Base-by-base conservation (phyloP, 53 echinoderm and acorn worm species). In the Temnopleurus reevesii region DNA sequence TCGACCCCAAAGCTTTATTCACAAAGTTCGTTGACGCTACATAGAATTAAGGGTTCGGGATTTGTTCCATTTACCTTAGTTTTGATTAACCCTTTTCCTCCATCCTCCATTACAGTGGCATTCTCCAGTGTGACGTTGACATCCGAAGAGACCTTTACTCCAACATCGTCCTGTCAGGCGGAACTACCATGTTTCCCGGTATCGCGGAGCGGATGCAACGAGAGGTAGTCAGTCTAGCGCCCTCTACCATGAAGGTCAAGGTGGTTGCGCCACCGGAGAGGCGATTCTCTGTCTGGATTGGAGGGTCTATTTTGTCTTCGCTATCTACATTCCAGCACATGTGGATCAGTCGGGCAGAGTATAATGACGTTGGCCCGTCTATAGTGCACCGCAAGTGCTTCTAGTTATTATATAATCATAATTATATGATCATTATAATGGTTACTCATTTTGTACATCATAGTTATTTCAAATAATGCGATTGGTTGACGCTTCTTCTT, bases 341-440 rank as follows among this genome's bases (percentile, higher is more conserved):
- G 94, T 94, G 94, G 94, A 92, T 94, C 61, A 94, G 88, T 30
- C 86, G 88, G 81, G 87, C 86, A 13, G 94, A 94, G 83, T 94
- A 94, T 36, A 92, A 92, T 41, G 94, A 94, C 46, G 30, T 53
- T 27, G 94, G 94, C 9, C 94, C 94, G 12, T 26, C 81, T 23
- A 90, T 94, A n/a, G 92, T 94, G 9, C 92, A 94, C 47, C 90
- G 94, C 43, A 94, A 94, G 88, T 94, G 94, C 77, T 94, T 94
- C 55, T 94, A 79, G 45, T 59, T 5, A 30, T 76, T 30, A 10
- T 9, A 33, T 76, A 76, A 8, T 60, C 12, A 25, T 21, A 60
- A n/a, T n/a, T n/a, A n/a, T n/a, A n/a, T n/a, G n/a, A 53, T 53
- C 17, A 53, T 53, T 53, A 53, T 53, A 8, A 53, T 53, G 8